Conservation (phyloP, 2,797 vertebrate genomes). For the Rhinoraja longicauda region DNA sequence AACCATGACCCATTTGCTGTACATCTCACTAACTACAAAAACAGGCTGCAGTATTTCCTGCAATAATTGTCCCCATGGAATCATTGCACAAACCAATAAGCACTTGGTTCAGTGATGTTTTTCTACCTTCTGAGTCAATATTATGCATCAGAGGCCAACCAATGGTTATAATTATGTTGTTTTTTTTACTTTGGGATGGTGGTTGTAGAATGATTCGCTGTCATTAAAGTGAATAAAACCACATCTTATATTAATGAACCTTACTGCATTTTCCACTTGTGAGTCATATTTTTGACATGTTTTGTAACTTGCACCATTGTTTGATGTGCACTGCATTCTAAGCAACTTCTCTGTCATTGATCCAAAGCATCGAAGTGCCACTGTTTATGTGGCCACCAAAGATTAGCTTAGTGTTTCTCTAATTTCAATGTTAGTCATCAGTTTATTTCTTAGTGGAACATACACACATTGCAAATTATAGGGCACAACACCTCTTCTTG, state of each 20-base stretch:
- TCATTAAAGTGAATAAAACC: slow-evolving; percentile 21
- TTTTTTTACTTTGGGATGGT: not conserved
- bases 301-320: slow-evolving; percentile 28
- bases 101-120: slow-evolving; percentile 13
- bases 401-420: not conserved
- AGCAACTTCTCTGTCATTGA: not conserved
- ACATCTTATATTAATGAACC: slow-evolving; percentile 5
- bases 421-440: not conserved
- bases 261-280: slow-evolving; percentile 13
- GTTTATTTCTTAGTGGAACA: not conserved
- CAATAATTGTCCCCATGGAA: slow-evolving; percentile 20
- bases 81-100: slow-evolving; percentile 12
- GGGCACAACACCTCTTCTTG: not conserved
- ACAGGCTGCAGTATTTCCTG: not conserved
- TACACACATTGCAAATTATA: not conserved
- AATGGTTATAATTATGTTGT: not conserved
- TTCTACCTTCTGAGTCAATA: slow-evolving; percentile 10
- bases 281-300: not conserved
- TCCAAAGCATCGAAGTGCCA: not conserved
- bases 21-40: not conserved
- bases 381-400: too few relatives aligned
- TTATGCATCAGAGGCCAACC: slow-evolving; percentile 10
- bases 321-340: slow-evolving; percentile 19
- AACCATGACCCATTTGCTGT: not conserved
- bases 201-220: not conserved